phyloP scores from a whole-genome alignment of 2,888 invertebrate species.

The Caenorhabditis afra region DNA sequence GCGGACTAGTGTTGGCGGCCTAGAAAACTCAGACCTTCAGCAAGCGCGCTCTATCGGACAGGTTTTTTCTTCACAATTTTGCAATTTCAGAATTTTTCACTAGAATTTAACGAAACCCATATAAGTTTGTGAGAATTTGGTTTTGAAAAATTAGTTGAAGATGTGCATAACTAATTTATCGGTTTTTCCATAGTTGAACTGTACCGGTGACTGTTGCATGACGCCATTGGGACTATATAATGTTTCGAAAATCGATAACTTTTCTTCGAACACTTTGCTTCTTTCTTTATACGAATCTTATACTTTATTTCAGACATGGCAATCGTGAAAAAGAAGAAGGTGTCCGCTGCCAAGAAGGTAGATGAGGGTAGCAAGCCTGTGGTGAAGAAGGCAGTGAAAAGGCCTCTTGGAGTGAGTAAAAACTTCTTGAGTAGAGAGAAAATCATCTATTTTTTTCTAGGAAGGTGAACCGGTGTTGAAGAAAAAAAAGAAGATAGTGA shows the following conservation, averaged over 20 bases:
- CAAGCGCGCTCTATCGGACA: constrained; percentile 20
- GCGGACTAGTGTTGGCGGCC: constrained; percentile 19
- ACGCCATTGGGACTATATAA: too few species aligned
- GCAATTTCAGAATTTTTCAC: constrained; percentile 14
- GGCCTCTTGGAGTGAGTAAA: constrained; percentile 11
- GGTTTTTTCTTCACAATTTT: not conserved
- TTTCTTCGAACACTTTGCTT: not conserved
- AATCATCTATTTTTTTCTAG: not conserved
- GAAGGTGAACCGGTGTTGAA: constrained; percentile 1
- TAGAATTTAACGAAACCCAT: not conserved
- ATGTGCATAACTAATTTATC: too few species aligned
- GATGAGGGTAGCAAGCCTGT: not conserved
- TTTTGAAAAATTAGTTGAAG: not conserved
- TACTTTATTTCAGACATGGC: constrained; percentile 39
- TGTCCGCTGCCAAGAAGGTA: constrained; percentile 1
- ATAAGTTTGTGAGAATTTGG: too few species aligned
- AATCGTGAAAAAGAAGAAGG: constrained; percentile 56
- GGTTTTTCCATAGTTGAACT: too few species aligned
- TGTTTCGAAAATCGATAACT: not conserved
- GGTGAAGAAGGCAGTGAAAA: constrained; percentile 34
- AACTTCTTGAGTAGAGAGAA: not conserved
- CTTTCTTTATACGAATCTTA: not conserved
- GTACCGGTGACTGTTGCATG: too few species aligned
- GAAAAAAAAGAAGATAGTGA: constrained; percentile 27
- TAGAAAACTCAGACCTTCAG: not conserved